These are phyloP conservation scores for Entomobrya proxima DNA, from an alignment of 2,888 invertebrate species.

Conservation along the genomic window DNA sequence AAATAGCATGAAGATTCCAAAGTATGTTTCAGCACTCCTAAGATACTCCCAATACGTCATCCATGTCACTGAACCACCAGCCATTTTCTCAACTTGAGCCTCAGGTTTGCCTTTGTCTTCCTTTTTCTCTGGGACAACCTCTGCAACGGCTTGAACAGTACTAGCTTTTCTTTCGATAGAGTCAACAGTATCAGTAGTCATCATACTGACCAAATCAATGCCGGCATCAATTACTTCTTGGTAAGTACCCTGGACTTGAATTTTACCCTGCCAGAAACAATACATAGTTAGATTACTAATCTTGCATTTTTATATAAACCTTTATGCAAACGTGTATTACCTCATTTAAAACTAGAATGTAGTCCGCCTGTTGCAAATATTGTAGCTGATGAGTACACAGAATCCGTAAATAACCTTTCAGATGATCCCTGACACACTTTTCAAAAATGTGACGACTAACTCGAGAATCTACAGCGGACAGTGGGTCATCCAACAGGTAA, in stretches of 20 bases:
- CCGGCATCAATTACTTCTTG: slow-evolving; percentile 79
- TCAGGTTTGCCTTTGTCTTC: slow-evolving; percentile 66
- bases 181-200: slow-evolving; percentile 76
- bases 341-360: slow-evolving; percentile 75
- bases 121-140: slow-evolving; percentile 34
- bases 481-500: slow-evolving; percentile 76
- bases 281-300: not conserved
- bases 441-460: slow-evolving; percentile 94
- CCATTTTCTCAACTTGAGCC: slow-evolving; percentile 71
- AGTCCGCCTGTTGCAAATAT: slow-evolving; percentile 76
- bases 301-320: not conserved
- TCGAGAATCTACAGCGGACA: slow-evolving; percentile 83
- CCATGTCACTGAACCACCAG: slow-evolving; percentile 73
- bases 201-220: slow-evolving; percentile 76
- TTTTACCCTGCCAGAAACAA: slow-evolving; percentile 77
- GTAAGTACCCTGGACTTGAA: slow-evolving; percentile 82
- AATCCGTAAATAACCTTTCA: slow-evolving; percentile 84
- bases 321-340: not conserved
- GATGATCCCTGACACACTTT: slow-evolving; percentile 83
- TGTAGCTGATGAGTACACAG: slow-evolving; percentile 82
- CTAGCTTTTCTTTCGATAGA: slow-evolving; percentile 55
- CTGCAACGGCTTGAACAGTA: not conserved
- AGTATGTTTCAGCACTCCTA: slow-evolving; percentile 58
- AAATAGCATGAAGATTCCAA: slow-evolving; percentile 64
- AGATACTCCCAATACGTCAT: slow-evolving; percentile 78